phyloP scores from a whole-genome alignment of 2,113 vertebrate species.

The Scytalopus superciliaris region DNA sequence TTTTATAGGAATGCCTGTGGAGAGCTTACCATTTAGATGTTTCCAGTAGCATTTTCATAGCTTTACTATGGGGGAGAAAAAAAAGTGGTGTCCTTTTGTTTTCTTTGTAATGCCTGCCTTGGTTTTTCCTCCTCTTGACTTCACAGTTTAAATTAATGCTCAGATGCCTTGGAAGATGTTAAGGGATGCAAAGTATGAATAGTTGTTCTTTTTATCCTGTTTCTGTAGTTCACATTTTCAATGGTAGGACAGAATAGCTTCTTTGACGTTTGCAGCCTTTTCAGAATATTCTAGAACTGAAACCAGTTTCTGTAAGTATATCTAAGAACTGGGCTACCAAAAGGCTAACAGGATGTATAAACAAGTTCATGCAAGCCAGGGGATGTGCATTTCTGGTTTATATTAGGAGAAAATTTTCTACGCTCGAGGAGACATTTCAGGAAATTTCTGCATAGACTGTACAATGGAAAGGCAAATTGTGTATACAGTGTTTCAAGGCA shows the following conservation, averaged over 20 bases:
- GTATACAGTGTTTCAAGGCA: not conserved
- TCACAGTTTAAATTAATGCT: not conserved
- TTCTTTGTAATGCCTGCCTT: not conserved
- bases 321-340: not conserved
- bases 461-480: not conserved
- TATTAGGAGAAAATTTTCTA: not conserved
- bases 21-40: not conserved
- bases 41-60: not conserved
- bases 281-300: not conserved
- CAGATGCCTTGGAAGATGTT: not conserved
- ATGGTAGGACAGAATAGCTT: not conserved
- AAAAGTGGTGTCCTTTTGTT: not conserved
- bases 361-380: not conserved
- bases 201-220: not conserved
- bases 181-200: not conserved
- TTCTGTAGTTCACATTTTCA: too few relatives aligned
- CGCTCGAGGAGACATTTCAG: not conserved
- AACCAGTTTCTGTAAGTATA: accelerated
- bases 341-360: not conserved
- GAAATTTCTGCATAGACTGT: not conserved
- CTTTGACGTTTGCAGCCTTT: not conserved
- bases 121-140: not conserved
- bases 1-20: not conserved
- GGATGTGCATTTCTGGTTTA: not conserved
- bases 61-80: not conserved